Percentiles rank a stretch among this genome's conserved stretches.
Conservation (phyloP, 1,140 invertebrate species). For the Agrypnia vestita region DNA sequence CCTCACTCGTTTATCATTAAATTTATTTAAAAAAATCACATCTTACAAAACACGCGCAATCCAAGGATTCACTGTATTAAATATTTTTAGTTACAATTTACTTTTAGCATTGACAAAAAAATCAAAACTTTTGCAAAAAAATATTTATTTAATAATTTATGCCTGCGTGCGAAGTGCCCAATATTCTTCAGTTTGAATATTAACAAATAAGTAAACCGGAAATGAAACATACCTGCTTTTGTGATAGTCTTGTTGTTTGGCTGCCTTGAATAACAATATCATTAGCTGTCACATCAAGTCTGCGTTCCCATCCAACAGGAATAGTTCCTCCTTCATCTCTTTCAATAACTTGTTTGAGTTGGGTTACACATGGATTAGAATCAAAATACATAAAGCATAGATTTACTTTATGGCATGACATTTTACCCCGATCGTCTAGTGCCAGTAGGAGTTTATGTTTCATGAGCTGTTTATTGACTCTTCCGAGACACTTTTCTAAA, state of each 20-base stretch:
- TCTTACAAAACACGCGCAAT: too few relatives aligned
- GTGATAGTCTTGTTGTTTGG: slow-evolving; percentile 85
- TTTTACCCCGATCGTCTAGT: slow-evolving; percentile 94
- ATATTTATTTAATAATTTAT: too few relatives aligned
- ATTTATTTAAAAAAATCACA: too few relatives aligned
- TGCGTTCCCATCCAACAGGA: slow-evolving; percentile 83
- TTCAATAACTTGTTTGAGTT: slow-evolving; percentile 90
- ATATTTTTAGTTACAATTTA: too few relatives aligned
- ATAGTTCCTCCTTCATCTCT: slow-evolving; percentile 84
- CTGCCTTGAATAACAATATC: slow-evolving; percentile 93
- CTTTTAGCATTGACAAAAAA: too few relatives aligned
- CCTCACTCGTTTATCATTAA: too few relatives aligned
- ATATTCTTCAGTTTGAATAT: too few relatives aligned
- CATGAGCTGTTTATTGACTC: slow-evolving; percentile 90
- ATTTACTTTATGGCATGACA: slow-evolving; percentile 96
- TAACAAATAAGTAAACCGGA: neutral
- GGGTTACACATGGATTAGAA: slow-evolving; percentile 84
- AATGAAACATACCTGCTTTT: slow-evolving; percentile 84
- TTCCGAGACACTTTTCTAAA: slow-evolving; percentile 90
- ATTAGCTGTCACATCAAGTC: slow-evolving; percentile 88
- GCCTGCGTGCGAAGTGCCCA: too few relatives aligned
- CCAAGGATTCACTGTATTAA: too few relatives aligned
- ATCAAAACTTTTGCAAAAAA: too few relatives aligned
- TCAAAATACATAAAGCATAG: slow-evolving; percentile 96
- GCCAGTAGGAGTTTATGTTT: slow-evolving; percentile 92